Percentiles rank a stretch among this genome's conserved stretches.
Conservation (phyloP, 1,140 invertebrate species). For the Neoseiulus cucumeris region DNA sequence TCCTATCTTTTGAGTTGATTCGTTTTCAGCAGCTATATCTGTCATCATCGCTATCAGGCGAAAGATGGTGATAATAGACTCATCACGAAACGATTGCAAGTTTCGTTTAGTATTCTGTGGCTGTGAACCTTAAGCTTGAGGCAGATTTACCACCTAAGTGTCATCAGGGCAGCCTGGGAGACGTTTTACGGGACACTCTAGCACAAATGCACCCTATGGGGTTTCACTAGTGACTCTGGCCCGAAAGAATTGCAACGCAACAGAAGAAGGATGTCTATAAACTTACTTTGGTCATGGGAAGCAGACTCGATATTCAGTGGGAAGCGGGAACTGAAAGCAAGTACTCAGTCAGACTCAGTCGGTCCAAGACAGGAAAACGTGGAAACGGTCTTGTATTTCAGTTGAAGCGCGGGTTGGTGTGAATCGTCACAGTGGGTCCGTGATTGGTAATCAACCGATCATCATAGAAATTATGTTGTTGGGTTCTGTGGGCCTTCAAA, state of each 20-base stretch:
- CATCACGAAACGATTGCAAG: neutral
- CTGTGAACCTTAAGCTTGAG: neutral
- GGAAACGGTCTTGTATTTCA: neutral
- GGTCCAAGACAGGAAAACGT: too few relatives aligned
- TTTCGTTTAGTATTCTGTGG: neutral
- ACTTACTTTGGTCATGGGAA: neutral
- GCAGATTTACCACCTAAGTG: neutral
- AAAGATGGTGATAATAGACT: conserved; percentile 8
- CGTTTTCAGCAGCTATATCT: conserved; percentile 1
- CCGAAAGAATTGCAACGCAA: neutral
- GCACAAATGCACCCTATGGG: conserved; percentile 9
- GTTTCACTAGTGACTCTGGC: conserved; percentile 7
- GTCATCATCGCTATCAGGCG: conserved; percentile 3
- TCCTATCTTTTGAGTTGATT: too few relatives aligned
- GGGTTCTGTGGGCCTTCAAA: too few relatives aligned
- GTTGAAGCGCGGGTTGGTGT: conserved; percentile 7
- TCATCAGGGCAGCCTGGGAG: neutral
- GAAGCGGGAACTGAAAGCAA: too few relatives aligned
- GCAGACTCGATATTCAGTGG: too few relatives aligned
- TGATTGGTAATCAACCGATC: neutral
- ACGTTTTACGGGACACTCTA: conserved; percentile 1
- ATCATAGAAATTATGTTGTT: neutral
- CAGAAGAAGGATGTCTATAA: neutral
- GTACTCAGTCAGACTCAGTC: too few relatives aligned
- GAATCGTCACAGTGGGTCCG: neutral